A percentile compares a stretch with the other conserved stretches of the same genome.
Conservation (phyloP, 1,140 invertebrate genomes). For the Heliconius hewitsoni region DNA sequence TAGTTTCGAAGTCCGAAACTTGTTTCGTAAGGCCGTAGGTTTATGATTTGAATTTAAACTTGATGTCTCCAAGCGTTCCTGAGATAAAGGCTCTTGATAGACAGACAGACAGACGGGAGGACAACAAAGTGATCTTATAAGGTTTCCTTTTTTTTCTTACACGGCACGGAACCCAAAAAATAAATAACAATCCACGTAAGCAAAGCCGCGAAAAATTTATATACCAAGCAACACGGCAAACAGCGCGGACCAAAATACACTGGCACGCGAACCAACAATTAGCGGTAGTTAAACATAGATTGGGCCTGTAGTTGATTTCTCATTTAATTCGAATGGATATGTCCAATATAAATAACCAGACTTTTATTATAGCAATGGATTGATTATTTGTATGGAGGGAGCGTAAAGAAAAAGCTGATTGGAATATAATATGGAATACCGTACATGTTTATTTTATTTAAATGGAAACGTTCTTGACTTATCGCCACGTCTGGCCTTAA, state of each 20-base stretch:
- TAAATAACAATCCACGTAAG: not conserved
- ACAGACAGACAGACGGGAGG: too few relatives aligned
- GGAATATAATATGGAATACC: too few relatives aligned
- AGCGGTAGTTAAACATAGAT: slow-evolving; percentile 26
- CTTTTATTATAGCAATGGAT: not conserved
- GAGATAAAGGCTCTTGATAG: too few relatives aligned
- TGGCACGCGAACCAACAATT: slow-evolving; percentile 18
- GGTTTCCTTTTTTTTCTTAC: too few relatives aligned
- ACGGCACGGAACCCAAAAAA: too few relatives aligned
- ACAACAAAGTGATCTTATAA: too few relatives aligned
- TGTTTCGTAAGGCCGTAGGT: not conserved
- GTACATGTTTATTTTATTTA: too few relatives aligned
- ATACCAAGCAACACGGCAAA: not conserved
- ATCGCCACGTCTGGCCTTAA: too few relatives aligned
- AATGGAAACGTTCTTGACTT: too few relatives aligned
- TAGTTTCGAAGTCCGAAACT: not conserved
- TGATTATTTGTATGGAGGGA: not conserved
- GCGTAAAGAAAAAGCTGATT: too few relatives aligned
- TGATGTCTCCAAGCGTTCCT: too few relatives aligned
- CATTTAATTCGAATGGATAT: not conserved
- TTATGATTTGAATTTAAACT: too few relatives aligned
- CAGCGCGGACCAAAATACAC: slow-evolving; percentile 5
- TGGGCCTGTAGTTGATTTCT: slow-evolving; percentile 16
- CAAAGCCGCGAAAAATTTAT: not conserved
- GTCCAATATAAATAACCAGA: not conserved